Conservation (phyloP, 1,140 invertebrate species). For the Planococcus citri region DNA sequence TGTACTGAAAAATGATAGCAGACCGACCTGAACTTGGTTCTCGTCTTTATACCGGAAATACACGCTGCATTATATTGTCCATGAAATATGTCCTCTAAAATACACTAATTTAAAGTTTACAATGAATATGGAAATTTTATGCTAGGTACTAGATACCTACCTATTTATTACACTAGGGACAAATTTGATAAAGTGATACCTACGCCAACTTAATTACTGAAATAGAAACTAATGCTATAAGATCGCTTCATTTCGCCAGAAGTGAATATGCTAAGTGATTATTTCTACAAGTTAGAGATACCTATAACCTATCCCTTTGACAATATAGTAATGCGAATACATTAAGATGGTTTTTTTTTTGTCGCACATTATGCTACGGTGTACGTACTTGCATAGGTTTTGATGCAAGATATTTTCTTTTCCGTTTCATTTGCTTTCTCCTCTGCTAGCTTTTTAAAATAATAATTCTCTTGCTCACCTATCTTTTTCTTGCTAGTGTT, state of each 20-base stretch:
- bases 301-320: too few species aligned
- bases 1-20: conserved; percentile 15
- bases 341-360: too few species aligned
- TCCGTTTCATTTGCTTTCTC: too few species aligned
- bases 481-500: too few species aligned
- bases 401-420: too few species aligned
- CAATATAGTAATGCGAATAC: too few species aligned
- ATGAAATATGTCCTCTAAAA: conserved; percentile 13
- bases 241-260: not conserved
- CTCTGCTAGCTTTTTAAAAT: too few species aligned
- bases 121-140: conserved; percentile 12
- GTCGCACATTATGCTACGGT: too few species aligned
- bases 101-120: conserved; percentile 8
- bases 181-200: not conserved
- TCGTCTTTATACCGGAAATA: not conserved
- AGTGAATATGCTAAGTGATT: not conserved
- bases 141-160: not conserved
- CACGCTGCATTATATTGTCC: conserved; percentile 5
- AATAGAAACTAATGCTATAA: not conserved
- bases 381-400: too few species aligned
- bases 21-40: not conserved
- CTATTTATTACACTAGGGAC: not conserved
- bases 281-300: not conserved
- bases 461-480: too few species aligned
- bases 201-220: not conserved